These are phyloP conservation scores for Cherax quadricarinatus DNA, from an alignment of 1,140 invertebrate genomes.

Conservation along the genomic window DNA sequence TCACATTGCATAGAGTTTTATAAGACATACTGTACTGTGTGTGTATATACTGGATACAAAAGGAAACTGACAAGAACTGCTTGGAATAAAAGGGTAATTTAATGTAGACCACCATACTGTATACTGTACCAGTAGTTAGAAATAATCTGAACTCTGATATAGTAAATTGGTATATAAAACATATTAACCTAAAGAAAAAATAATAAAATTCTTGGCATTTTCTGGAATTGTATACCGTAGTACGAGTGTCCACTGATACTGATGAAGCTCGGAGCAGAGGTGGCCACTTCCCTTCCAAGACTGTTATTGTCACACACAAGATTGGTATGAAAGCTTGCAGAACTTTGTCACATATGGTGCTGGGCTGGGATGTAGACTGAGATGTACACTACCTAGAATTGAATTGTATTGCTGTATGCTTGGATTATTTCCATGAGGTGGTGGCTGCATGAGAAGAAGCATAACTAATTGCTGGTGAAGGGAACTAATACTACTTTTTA, in stretches of 20 bases:
- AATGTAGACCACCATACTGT: no score
- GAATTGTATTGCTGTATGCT: neutral
- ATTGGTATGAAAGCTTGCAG: conserved; percentile 23
- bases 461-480: neutral
- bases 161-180: neutral
- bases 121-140: no score
- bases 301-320: conserved; percentile 34
- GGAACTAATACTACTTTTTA: neutral
- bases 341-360: neutral
- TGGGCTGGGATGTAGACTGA: neutral
- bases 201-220: conserved; percentile 16
- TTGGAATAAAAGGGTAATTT: no score
- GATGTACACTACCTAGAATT: neutral
- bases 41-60: neutral
- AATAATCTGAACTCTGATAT: neutral
- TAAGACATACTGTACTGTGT: no score
- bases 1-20: no score
- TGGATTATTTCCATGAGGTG: neutral
- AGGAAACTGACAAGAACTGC: neutral
- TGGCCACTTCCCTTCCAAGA: conserved; percentile 49
- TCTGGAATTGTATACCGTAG: conserved; percentile 5
- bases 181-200: neutral
- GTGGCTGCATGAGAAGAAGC: neutral
- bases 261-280: conserved; percentile 63
- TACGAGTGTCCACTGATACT: conserved; percentile 47